These are phyloP conservation scores for Agrochola litura DNA, from an alignment of 2,888 invertebrate species.

Conservation along the genomic window DNA sequence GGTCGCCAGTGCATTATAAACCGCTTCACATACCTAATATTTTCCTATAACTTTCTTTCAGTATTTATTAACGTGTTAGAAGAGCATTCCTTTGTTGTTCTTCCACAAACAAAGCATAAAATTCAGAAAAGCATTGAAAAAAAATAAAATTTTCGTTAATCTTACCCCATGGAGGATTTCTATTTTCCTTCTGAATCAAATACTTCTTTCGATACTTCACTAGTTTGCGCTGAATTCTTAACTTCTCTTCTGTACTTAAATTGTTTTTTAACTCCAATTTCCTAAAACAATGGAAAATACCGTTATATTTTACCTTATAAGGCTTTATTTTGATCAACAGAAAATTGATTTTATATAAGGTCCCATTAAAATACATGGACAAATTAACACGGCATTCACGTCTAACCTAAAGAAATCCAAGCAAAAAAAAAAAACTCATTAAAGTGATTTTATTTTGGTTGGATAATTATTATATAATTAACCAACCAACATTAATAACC, in stretches of 20 bases:
- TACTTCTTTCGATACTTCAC: slow-evolving; percentile 96
- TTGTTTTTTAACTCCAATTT: slow-evolving; percentile 91
- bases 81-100: not conserved
- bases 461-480: too few species aligned
- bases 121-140: not conserved
- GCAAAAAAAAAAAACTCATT: too few species aligned
- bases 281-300: slow-evolving; percentile 67
- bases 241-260: slow-evolving; percentile 92
- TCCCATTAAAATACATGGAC: too few species aligned
- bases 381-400: too few species aligned
- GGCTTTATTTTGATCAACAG: not conserved
- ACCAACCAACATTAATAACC: too few species aligned
- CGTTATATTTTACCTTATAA: not conserved
- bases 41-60: not conserved
- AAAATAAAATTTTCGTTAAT: not conserved
- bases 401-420: too few species aligned
- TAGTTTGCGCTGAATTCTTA: slow-evolving; percentile 95
- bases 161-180: slow-evolving; percentile 96
- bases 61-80: not conserved
- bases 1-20: not conserved
- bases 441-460: too few species aligned
- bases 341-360: not conserved
- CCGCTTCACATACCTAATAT: not conserved
- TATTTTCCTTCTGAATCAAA: slow-evolving; percentile 92
- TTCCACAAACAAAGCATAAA: not conserved